Base-by-base conservation (phyloP, 2,888 invertebrate genomes). In the Xestoiulus laeticollis region DNA sequence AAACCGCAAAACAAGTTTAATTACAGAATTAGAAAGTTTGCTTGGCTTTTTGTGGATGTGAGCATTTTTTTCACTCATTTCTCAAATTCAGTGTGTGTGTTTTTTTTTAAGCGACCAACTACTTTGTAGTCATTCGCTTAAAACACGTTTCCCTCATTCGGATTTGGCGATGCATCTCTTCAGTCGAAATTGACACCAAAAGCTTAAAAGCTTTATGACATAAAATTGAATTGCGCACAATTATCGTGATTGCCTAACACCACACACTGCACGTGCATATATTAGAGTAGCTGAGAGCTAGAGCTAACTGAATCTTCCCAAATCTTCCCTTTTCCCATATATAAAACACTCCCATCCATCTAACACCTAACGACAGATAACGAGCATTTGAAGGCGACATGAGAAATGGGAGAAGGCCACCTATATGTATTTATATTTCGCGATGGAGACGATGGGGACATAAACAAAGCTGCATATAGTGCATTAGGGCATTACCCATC, bases 171-270 rank as follows among this genome's bases (percentile, higher is more conserved):
- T 78, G 78, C 78, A 85, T 43, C 85, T 85, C 44, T 32, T 85
- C 85, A 43, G 85, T 85, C 53, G 48, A 86, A 86, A 86, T 86
- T 86, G 86, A 86, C 86, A 86, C 86, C 86, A 86, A 86, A 86
- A 86, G 86, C 86, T 86, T 86, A 86, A 86, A 86, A 86, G 86
- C 86, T 86, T 86, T 86, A 86, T 86, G 86, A 86, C 86, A 86
- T 86, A 86, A 86, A 86, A 86, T 86, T 86, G 86, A 86, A 86
- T 86, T 86, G 86, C 86, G 53, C 86, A 86, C 86, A 86, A 86
- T 86, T 86, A 86, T 86, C 86, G 59, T 86, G 86, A 86, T 86
- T 86, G 86, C 86, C 59, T 86, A 85, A 85, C 85, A 85, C 85
- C 85, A 22, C 85, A 85, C 44, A 12, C n/a, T n/a, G n/a, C 85